A percentile compares a stretch with the other conserved stretches of the same genome.
These are phyloP conservation scores for Centroberyx gerrardi DNA, from an alignment of 2,797 vertebrate species.

Conservation along the genomic window DNA sequence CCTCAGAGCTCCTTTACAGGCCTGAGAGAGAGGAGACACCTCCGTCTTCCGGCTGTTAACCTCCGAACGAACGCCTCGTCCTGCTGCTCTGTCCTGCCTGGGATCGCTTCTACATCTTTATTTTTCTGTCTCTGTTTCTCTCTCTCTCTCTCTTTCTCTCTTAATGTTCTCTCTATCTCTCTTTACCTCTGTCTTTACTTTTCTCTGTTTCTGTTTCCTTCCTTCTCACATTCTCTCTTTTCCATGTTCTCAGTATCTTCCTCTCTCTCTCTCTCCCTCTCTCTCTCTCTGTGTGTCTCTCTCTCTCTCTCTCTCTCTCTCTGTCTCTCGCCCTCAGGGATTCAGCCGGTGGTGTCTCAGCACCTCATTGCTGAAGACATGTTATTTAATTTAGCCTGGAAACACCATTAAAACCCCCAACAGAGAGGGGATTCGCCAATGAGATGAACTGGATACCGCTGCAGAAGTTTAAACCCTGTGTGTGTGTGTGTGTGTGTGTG, in stretches of 20 bases:
- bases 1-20: slow-evolving; percentile 31
- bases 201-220: not conserved
- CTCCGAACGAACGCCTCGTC: slow-evolving; percentile 3
- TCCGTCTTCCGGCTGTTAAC: slow-evolving; percentile 40
- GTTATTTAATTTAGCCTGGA: slow-evolving; percentile 71
- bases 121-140: not conserved
- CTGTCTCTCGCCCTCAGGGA: slow-evolving; percentile 38
- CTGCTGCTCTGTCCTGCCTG: not conserved
- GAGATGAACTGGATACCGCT: slow-evolving; percentile 52
- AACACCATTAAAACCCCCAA: slow-evolving; percentile 62
- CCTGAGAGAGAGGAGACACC: slow-evolving; percentile 26
- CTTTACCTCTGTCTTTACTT: not conserved
- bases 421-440: slow-evolving; percentile 44
- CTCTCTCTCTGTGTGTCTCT: not conserved
- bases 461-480: slow-evolving; percentile 33
- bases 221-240: not conserved
- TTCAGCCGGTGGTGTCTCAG: slow-evolving; percentile 37
- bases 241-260: not conserved
- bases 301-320: not conserved
- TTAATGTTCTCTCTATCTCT: not conserved
- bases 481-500: slow-evolving; percentile 3
- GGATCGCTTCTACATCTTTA: slow-evolving; percentile 12
- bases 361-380: slow-evolving; percentile 60
- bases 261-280: not conserved
- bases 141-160: not conserved